A percentile compares a stretch with the other conserved stretches of the same genome.
These are phyloP conservation scores for Theretra japonica DNA, from an alignment of 2,888 invertebrate species.

Conservation along the genomic window DNA sequence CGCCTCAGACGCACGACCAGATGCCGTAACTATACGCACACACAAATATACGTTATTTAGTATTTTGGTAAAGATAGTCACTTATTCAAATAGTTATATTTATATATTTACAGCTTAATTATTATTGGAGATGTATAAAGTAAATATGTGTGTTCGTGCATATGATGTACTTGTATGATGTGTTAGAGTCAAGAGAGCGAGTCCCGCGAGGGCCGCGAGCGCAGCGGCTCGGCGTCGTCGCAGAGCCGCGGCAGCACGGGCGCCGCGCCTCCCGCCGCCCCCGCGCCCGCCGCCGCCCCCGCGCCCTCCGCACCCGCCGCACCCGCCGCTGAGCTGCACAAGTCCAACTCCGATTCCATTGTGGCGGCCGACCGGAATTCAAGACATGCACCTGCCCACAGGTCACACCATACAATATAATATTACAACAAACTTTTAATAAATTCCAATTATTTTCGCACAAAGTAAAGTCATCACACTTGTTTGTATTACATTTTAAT, in stretches of 20 bases:
- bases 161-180: neutral
- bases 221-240: conserved; percentile 58
- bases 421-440: neutral
- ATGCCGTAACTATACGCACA: conserved; percentile 44
- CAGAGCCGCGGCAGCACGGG: conserved; percentile 32
- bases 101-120: too few species aligned
- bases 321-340: conserved; percentile 62
- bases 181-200: neutral
- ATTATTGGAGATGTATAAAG: too few species aligned
- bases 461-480: too few species aligned
- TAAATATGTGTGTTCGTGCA: neutral
- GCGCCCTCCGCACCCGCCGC: conserved; percentile 44
- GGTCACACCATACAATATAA: neutral
- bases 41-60: neutral
- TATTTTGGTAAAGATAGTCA: neutral
- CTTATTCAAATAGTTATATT: too few species aligned
- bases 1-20: conserved; percentile 46
- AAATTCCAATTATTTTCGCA: too few species aligned
- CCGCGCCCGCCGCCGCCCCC: conserved; percentile 35
- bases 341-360: conserved; percentile 74
- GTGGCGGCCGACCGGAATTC: conserved; percentile 56
- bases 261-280: conserved; percentile 35
- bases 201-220: conserved; percentile 45
- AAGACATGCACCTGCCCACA: conserved; percentile 42
- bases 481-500: too few species aligned